A percentile compares a stretch with the other conserved stretches of the same genome.
Conservation (phyloP, 2,113 vertebrate genomes). For the Poeciliopsis retropinna region DNA sequence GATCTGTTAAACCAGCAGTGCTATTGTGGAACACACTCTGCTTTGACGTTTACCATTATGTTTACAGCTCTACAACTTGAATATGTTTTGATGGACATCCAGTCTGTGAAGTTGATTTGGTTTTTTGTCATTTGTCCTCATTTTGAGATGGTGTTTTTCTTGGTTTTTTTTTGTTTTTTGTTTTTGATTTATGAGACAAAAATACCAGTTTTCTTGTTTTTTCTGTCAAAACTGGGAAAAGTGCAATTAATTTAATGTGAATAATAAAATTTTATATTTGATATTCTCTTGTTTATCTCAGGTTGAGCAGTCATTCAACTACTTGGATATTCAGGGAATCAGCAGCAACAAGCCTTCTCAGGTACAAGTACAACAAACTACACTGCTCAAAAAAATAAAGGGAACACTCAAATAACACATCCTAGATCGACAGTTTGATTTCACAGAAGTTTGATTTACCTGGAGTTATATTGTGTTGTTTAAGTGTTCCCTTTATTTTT, state of each 20-base stretch:
- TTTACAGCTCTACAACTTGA: not conserved
- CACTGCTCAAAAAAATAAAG: no score
- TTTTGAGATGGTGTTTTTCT: no score
- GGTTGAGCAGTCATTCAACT: slow-evolving; percentile 73
- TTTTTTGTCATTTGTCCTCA: not conserved
- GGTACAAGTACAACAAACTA: slow-evolving; percentile 30
- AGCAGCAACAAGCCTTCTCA: slow-evolving; percentile 67
- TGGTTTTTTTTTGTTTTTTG: no score
- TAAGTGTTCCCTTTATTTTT: no score
- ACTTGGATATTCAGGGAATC: slow-evolving; percentile 67
- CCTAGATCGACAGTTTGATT: no score
- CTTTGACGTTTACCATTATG: not conserved
- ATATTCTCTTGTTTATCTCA: slow-evolving; percentile 7
- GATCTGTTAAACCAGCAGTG: not conserved
- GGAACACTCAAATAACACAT: no score
- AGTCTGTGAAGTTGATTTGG: not conserved
- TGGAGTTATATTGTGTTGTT: no score
- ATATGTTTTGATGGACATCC: not conserved
- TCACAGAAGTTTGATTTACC: no score
- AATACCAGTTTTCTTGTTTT: no score
- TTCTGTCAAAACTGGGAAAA: no score
- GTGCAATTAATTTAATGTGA: no score
- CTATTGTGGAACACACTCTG: not conserved
- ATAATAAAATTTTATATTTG: not conserved
- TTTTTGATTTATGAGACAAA: no score